Percentiles rank a stretch among this genome's conserved stretches.
Evolutionary conservation across 2,797 vertebrate species (phyloP).

Genomic region (Eospalax fontanierii): DNA sequence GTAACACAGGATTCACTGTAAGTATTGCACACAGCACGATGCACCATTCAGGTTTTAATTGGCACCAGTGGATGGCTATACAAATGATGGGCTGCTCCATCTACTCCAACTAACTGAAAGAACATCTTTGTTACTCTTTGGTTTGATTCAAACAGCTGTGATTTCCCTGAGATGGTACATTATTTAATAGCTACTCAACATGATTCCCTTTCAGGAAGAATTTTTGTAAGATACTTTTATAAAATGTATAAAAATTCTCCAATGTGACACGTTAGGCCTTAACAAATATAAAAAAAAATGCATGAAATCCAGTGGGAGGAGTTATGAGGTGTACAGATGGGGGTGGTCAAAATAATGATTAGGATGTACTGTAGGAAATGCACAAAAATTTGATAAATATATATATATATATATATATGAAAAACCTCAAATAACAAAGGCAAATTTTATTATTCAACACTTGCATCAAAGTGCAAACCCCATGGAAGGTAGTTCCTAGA

Average conservation of each 20-base stretch:
- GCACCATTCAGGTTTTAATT: conserved; percentile 82
- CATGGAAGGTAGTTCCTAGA: neutral
- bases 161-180: neutral
- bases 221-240: conserved; percentile 18
- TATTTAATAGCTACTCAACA: conserved; percentile 43
- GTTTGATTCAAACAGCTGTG: conserved; percentile 13
- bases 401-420: no score
- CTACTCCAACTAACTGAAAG: conserved; percentile 23
- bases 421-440: neutral
- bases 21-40: conserved; percentile 84
- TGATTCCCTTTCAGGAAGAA: conserved; percentile 37
- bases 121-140: conserved; percentile 33
- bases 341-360: no score
- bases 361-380: no score
- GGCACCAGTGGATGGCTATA: conserved; percentile 68
- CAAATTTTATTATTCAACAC: conserved; percentile 20
- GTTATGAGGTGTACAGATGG: no score
- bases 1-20: conserved; percentile 96
- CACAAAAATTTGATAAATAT: no score
- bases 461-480: conserved; percentile 27
- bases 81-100: conserved; percentile 37
- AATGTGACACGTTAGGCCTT: neutral
- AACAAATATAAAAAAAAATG: no score
- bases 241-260: conserved; percentile 12
- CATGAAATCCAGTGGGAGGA: no score